These are phyloP conservation scores for Diploscapter pachys DNA, from an alignment of 1,140 invertebrate genomes.

Conservation along the genomic window DNA sequence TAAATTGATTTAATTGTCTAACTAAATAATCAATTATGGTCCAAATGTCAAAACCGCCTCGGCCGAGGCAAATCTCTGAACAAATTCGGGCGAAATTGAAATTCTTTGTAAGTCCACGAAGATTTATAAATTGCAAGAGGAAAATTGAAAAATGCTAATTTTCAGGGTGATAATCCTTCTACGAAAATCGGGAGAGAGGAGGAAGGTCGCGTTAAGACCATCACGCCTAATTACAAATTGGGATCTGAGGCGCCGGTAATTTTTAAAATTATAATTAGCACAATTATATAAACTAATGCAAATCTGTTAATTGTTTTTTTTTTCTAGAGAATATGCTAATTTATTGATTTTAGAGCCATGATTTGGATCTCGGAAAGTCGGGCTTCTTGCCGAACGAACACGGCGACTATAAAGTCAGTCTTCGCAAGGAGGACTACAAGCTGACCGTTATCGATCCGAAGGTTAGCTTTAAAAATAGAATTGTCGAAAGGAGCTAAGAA, in stretches of 20 bases:
- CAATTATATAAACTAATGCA: background rate
- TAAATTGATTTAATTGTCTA: background rate
- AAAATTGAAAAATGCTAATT: background rate
- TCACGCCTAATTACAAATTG: conserved; percentile 40
- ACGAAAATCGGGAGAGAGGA: conserved; percentile 33
- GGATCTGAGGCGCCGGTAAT: conserved; percentile 27
- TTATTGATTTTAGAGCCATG: conserved; percentile 27
- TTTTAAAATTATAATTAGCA: background rate
- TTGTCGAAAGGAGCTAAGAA: no score
- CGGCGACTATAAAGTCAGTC: conserved; percentile 54
- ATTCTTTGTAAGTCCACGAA: conserved; percentile 15
- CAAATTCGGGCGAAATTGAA: conserved; percentile 17
- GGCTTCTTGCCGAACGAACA: conserved; percentile 41
- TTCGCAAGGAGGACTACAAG: conserved; percentile 48
- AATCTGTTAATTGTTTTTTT: conserved; percentile 1
- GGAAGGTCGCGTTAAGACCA: conserved; percentile 31
- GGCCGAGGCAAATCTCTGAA: conserved; percentile 12
- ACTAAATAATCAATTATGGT: conserved; percentile 2
- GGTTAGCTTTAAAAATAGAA: conserved; percentile 23
- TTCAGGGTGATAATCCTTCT: conserved; percentile 35
- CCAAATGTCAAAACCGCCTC: background rate
- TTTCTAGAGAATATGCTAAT: conserved; percentile 15
- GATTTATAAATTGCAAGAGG: background rate
- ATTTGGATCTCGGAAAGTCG: conserved; percentile 32
- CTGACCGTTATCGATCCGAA: conserved; percentile 58